Evolutionary conservation across 2,888 invertebrate species (phyloP), one percentile per base, ranked within the genome.

Genomic region (Troglohyphantes excavatus): DNA sequence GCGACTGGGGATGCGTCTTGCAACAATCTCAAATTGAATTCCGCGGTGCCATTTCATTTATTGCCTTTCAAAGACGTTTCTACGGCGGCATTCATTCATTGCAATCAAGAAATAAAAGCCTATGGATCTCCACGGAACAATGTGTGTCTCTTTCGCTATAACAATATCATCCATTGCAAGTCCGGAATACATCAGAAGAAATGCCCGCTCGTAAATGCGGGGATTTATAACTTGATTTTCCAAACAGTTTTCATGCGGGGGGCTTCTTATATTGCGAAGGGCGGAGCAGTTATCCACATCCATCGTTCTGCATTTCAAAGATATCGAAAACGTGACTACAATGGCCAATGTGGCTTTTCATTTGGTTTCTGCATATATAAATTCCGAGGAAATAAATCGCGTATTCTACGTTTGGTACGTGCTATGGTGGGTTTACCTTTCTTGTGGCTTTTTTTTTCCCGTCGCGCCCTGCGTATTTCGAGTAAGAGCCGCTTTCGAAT

Each of bases 181-280:
- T 65, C 2, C 26, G 46, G 81, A 72, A 82, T 70, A 82, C 61
- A 59, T 82, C 82, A 72, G 72, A 82, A 70, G 76, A 76, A 85
- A 76, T 21, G 33, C 53, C 21, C 53, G 59, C 65, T 78, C 85
- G 68, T 85, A 85, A 85, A 85, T 85, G 68, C 27, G 13, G 46
- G 85, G 76, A 85, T 85, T 85, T 85, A 85, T 85, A 85, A 85
- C 85, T 76, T 85, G 67, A 85, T 85, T 85, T 84, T 70, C 83
- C 85, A 85, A 85, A 85, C 76, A 85, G 85, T 76, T 85, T 76
- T 76, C 75, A 84, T 65, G 46, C 29, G 75, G 75, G 65, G 75
- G 75, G 65, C 75, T 84, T 53, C 63, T 75, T 75, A 53, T 53
- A 53, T 53, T 53, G 17, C 73, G 27, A 21, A 85, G 68, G 23